Conservation (phyloP, 2,113 vertebrate genomes). For the Semicossyphus pulcher region DNA sequence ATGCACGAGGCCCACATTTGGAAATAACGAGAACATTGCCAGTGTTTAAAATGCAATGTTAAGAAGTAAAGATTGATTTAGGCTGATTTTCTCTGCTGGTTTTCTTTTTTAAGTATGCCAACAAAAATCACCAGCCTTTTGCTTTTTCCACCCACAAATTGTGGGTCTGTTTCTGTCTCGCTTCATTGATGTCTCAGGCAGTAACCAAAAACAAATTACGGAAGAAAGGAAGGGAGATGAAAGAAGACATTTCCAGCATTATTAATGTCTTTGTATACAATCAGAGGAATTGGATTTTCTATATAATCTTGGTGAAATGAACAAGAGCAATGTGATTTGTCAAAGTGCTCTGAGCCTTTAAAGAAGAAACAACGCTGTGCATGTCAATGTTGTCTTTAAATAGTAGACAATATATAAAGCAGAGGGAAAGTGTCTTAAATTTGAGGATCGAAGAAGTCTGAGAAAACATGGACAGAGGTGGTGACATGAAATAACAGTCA, state of each 20-base stretch:
- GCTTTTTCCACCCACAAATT: constrained; percentile 25
- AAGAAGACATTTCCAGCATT: neutral
- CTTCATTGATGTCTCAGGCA: neutral
- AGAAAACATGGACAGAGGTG: too few species aligned
- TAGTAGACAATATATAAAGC: too few species aligned
- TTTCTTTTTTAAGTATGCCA: constrained; percentile 12
- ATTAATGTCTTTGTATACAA: neutral
- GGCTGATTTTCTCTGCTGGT: constrained; percentile 30
- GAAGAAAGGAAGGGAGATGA: neutral
- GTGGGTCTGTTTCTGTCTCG: neutral
- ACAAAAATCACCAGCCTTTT: constrained; percentile 28
- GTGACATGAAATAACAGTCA: too few species aligned
- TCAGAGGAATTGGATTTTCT: neutral
- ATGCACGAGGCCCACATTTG: constrained; percentile 76
- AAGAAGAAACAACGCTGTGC: neutral
- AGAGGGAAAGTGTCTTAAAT: too few species aligned
- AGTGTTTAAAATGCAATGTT: constrained; percentile 72
- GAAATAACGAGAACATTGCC: constrained; percentile 76
- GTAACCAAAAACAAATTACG: neutral
- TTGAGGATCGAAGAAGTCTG: too few species aligned
- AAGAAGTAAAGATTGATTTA: constrained; percentile 71
- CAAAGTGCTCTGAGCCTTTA: neutral
- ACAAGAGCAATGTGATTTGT: neutral
- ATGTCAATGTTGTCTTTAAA: neutral
- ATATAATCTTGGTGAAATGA: neutral